Evolutionary conservation across 2,113 vertebrate genomes (phyloP), one percentile per base, ranked within the genome.

Genomic region (Tyrannus savana): DNA sequence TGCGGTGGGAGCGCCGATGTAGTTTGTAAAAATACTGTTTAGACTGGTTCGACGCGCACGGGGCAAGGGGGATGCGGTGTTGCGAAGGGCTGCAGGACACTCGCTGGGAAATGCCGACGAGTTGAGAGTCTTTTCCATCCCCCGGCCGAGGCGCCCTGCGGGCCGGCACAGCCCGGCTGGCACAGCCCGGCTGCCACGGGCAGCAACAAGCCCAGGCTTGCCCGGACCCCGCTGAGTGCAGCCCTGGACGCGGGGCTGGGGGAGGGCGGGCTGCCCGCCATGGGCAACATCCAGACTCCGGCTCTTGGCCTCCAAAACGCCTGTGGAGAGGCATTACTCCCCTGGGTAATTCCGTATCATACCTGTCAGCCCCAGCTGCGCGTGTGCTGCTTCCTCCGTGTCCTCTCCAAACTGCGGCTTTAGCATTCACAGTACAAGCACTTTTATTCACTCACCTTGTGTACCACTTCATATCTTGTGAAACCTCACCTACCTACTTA

Each of bases 91-190:
- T 2, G 42, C 35, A 9, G 12, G 23, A 3, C 25, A 11, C 8
- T 0, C 4, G 3, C 86, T 12, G 68, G 35, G 63, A 27, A 21
- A 21, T 0, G n/a, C 76, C 1, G 41, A 3, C 6, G 1, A 0
- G 27, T 0, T 10, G 46, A 7, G 24, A 9, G n/a, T 22, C 19
- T 7, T 23, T 4, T 0, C 0, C 39, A 3, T 1, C 0, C 50
- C 31, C 18, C 21, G 6, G 8, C 2, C 42, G 8, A 6, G 5
- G 10, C 5, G 25, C 55, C 31, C 22, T 2, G 30, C 30, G 3
- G 15, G 30, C 14, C 0, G 14, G 60, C 33, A 8, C n/a, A 55
- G 30, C 19, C 53, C 69, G 15, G 30, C 14, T 1, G 14, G 60
- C 33, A 8, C n/a, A 55, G 30, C 19, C 53, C 69, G 2, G 21